Percentiles rank a stretch among this genome's conserved stretches.
These are phyloP conservation scores for Silurus meridionalis DNA, from an alignment of 2,113 vertebrate genomes.

Conservation along the genomic window DNA sequence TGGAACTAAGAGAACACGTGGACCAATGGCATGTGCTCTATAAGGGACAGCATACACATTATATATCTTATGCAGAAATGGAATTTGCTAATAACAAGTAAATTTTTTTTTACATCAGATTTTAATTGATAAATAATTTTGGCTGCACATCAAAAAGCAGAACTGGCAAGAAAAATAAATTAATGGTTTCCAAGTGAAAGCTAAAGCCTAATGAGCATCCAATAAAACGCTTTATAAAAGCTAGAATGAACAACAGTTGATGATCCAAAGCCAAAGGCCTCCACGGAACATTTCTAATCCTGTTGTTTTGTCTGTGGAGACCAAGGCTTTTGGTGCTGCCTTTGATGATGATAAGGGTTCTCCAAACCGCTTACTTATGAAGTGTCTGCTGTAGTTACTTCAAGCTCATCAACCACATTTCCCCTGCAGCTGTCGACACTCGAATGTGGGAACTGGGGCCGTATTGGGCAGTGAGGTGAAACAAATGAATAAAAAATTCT, in stretches of 20 bases:
- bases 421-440: constrained; percentile 30
- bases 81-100: background rate
- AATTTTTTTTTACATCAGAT: background rate
- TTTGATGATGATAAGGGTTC: constrained; percentile 23
- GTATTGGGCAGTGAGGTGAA: background rate
- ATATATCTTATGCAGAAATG: background rate
- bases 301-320: background rate
- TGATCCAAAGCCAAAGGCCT: constrained; percentile 22
- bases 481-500: background rate
- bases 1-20: too few species aligned
- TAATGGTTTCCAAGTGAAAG: constrained; percentile 31
- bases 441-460: constrained; percentile 29
- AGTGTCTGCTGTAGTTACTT: constrained; percentile 17
- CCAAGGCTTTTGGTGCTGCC: constrained; percentile 12
- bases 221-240: constrained; percentile 39
- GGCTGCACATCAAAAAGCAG: constrained; percentile 31
- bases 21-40: background rate
- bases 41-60: too few species aligned
- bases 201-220: constrained; percentile 32
- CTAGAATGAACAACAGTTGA: constrained; percentile 7
- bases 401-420: constrained; percentile 34
- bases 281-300: constrained; percentile 30
- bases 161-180: constrained; percentile 21
- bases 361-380: background rate
- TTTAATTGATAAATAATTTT: constrained; percentile 30